Conservation (phyloP, 1,140 invertebrate genomes). For the Drosophila subpulchrella region DNA sequence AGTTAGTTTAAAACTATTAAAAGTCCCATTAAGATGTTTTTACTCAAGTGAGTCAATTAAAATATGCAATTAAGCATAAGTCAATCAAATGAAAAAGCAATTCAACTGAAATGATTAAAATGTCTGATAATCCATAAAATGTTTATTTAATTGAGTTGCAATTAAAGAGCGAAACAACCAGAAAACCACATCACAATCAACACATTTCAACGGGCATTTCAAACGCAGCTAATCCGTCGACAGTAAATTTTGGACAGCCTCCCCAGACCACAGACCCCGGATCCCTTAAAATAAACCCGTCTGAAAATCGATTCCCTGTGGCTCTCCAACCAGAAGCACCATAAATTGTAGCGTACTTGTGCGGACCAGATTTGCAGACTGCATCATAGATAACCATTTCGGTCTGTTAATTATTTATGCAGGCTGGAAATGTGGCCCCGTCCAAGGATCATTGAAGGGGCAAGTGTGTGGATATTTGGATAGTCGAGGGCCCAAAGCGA, state of each 20-base stretch:
- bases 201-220: constrained; percentile 6
- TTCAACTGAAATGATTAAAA: neutral
- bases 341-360: constrained; percentile 14
- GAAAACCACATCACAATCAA: constrained; percentile 2
- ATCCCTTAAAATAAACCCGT: neutral
- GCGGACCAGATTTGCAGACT: constrained; percentile 22
- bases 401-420: constrained; percentile 45
- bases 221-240: constrained; percentile 17
- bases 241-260: constrained; percentile 23
- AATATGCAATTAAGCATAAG: neutral
- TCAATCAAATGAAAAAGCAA: too few species aligned
- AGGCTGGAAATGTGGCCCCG: constrained; percentile 21
- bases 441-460: constrained; percentile 1
- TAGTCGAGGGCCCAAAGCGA: constrained; percentile 2
- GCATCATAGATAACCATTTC: constrained; percentile 20
- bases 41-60: neutral
- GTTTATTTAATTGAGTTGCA: constrained; percentile 16
- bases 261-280: neutral
- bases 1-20: neutral
- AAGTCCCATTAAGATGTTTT: neutral
- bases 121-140: neutral
- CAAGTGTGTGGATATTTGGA: constrained; percentile 6
- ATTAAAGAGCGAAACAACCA: neutral
- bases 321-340: constrained; percentile 11
- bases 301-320: constrained; percentile 36